phyloP scores from a whole-genome alignment of 1,140 invertebrate genomes.

The Grapholita molesta region DNA sequence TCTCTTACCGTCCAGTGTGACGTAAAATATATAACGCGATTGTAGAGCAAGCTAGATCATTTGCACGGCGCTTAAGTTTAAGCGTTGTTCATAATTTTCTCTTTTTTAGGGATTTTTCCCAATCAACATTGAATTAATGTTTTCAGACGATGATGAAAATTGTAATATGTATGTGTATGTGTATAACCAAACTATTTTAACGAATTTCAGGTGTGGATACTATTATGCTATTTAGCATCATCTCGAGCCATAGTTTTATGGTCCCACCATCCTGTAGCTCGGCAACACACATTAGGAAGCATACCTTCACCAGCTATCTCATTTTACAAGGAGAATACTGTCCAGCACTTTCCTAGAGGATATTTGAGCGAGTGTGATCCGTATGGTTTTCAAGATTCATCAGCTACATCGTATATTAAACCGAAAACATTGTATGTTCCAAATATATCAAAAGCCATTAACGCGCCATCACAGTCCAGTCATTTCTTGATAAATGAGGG shows the following conservation, averaged over 20 bases:
- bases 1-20: too few relatives aligned
- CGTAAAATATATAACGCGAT: too few relatives aligned
- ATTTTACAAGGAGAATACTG: neutral
- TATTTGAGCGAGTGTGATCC: neutral
- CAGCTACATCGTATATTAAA: neutral
- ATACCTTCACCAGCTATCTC: neutral
- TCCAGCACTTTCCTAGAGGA: neutral
- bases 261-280: neutral
- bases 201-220: neutral
- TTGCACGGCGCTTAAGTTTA: too few relatives aligned
- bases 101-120: too few relatives aligned
- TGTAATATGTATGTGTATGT: neutral
- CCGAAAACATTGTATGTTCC: neutral
- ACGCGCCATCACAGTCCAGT: neutral
- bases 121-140: too few relatives aligned
- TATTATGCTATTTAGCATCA: neutral
- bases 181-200: neutral
- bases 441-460: neutral
- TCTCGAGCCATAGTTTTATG: neutral
- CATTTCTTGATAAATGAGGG: constrained; percentile 3
- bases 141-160: too few relatives aligned
- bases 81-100: too few relatives aligned
- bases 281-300: neutral
- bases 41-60: too few relatives aligned
- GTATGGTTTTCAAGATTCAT: neutral